Conservation (phyloP, 2,888 invertebrate species). For the Fissipunctia ypsillon region DNA sequence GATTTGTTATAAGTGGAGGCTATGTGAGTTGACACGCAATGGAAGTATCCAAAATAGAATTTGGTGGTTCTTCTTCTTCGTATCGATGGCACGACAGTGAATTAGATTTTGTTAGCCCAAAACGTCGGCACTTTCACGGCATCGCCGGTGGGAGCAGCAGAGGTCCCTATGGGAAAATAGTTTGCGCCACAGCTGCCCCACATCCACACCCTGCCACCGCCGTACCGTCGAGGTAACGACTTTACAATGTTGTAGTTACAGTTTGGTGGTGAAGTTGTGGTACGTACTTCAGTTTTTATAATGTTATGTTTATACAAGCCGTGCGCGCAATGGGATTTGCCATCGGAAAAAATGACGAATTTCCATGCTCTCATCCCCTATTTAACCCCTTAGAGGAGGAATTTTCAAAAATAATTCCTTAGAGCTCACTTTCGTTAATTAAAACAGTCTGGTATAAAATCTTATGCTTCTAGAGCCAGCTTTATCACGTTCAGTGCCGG, state of each 20-base stretch:
- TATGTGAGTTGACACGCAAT: slow-evolving; percentile 20
- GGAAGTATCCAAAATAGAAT: slow-evolving; percentile 24
- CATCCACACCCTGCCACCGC: too few species aligned
- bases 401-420: neutral
- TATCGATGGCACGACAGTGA: neutral
- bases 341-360: neutral
- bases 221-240: too few species aligned
- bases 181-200: too few species aligned
- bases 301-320: neutral
- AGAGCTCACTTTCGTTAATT: neutral
- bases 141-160: too few species aligned
- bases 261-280: neutral
- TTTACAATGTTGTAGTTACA: neutral
- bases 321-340: too few species aligned
- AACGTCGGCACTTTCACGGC: too few species aligned
- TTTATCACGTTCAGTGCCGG: too few species aligned
- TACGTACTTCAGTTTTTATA: neutral
- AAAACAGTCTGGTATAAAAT: neutral
- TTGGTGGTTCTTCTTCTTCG: neutral
- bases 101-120: too few species aligned
- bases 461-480: neutral
- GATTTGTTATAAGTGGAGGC: slow-evolving; percentile 44
- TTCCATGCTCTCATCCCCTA: too few species aligned
- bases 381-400: neutral
- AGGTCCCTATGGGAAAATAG: too few species aligned